Evolutionary conservation across 1,140 invertebrate genomes (phyloP).

Genomic region (Ips typographus): DNA sequence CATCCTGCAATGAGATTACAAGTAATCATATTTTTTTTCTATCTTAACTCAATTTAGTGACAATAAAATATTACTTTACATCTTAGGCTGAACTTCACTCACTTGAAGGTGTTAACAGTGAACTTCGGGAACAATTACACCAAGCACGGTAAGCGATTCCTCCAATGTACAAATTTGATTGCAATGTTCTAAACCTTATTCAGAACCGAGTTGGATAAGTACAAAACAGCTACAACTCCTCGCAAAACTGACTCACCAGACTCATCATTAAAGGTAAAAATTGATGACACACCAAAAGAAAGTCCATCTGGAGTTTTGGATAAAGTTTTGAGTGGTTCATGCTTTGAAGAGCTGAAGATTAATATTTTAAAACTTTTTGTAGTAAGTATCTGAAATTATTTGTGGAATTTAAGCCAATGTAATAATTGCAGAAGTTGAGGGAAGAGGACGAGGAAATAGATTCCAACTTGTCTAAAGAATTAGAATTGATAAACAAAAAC

Average conservation of each 20-base stretch:
- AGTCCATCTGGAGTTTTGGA: constrained; percentile 1
- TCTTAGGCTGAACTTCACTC: constrained; percentile 61
- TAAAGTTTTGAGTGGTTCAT: background rate
- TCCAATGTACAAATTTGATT: background rate
- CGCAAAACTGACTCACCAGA: too few species aligned
- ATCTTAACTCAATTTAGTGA: background rate
- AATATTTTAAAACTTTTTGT: constrained; percentile 11
- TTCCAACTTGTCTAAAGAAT: constrained; percentile 15
- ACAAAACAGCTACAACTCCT: background rate
- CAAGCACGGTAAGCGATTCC: constrained; percentile 14
- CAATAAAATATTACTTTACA: constrained; percentile 3
- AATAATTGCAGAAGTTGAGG: constrained; percentile 2
- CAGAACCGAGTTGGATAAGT: constrained; percentile 15
- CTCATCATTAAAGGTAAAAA: too few species aligned
- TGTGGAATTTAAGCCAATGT: too few species aligned
- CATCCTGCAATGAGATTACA: constrained; percentile 73
- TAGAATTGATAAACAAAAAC: constrained; percentile 14
- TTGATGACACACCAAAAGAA: background rate
- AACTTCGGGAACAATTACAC: constrained; percentile 56
- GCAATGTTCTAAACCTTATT: background rate
- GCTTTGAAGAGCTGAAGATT: constrained; percentile 10
- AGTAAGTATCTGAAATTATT: constrained; percentile 7
- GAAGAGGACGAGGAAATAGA: constrained; percentile 3
- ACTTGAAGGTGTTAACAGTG: constrained; percentile 60
- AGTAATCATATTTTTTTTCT: constrained; percentile 4